These are phyloP conservation scores for Harlomillsia oculata DNA, from an alignment of 1,140 invertebrate species.

Conservation along the genomic window DNA sequence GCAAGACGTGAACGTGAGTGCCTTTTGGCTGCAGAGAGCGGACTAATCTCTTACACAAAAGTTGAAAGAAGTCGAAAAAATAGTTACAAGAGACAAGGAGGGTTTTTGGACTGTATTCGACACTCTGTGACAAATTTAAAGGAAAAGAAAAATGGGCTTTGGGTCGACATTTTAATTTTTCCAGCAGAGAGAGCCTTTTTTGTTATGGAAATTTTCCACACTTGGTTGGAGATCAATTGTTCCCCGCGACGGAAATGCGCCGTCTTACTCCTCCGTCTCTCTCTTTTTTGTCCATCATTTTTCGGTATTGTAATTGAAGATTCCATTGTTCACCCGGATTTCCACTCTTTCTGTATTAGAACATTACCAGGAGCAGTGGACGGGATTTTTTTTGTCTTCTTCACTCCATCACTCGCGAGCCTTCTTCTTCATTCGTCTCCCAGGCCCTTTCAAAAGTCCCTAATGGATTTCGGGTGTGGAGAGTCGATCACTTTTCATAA, in stretches of 20 bases:
- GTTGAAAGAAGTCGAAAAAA: no score
- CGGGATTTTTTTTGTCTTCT: not conserved
- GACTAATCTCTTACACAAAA: no score
- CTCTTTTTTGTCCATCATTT: conserved; percentile 31
- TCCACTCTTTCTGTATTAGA: conserved; percentile 23
- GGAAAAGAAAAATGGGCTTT: conserved; percentile 18
- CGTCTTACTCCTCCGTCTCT: conserved; percentile 29
- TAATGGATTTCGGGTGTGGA: conserved; percentile 20
- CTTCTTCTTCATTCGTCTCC: not conserved
- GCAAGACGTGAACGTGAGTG: no score
- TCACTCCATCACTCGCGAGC: conserved; percentile 8
- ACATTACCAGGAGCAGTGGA: not conserved
- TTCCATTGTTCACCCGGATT: conserved; percentile 35
- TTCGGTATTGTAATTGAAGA: conserved; percentile 36
- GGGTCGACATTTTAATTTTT: conserved; percentile 34
- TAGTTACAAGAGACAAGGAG: no score
- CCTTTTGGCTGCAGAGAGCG: no score
- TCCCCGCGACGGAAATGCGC: conserved; percentile 35
- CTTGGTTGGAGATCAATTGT: conserved; percentile 37
- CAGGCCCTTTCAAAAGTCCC: no score
- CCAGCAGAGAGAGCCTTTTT: conserved; percentile 28
- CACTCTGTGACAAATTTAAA: conserved; percentile 30
- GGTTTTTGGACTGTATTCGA: conserved; percentile 23
- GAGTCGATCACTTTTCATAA: conserved; percentile 15
- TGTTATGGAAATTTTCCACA: conserved; percentile 34